Conservation (phyloP, 2,888 invertebrate species). For the Anticlea derivata region DNA sequence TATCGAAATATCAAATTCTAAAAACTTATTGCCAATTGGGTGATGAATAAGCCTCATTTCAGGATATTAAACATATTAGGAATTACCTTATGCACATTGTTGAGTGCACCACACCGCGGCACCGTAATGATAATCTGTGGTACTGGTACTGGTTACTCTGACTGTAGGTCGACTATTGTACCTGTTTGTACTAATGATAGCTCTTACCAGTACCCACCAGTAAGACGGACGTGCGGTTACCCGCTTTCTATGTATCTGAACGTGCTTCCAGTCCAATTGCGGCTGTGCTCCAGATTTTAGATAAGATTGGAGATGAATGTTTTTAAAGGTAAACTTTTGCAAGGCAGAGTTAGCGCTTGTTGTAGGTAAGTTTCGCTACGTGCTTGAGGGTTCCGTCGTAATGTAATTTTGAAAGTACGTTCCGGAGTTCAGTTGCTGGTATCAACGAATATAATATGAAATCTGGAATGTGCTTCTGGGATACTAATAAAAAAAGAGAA, state of each 20-base stretch:
- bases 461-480: constrained; percentile 3
- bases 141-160: no score
- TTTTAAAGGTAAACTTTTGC: constrained; percentile 31
- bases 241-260: constrained; percentile 7
- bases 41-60: no score
- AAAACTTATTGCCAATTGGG: no score
- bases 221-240: not conserved
- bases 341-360: constrained; percentile 20
- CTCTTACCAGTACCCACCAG: no score
- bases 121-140: no score
- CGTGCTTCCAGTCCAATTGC: constrained; percentile 41
- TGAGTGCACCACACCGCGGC: no score
- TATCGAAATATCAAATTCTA: no score
- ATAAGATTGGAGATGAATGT: constrained; percentile 51
- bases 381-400: constrained; percentile 18
- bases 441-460: not conserved
- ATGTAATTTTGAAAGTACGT: constrained; percentile 14
- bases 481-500: no score
- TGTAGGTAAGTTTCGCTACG: constrained; percentile 19
- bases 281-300: constrained; percentile 55
- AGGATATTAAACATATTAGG: no score
- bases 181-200: no score
- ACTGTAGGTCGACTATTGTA: no score
- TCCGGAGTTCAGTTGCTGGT: constrained; percentile 3
- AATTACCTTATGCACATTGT: no score